Conservation (phyloP, 2,113 vertebrate genomes). For the Columba livia region DNA sequence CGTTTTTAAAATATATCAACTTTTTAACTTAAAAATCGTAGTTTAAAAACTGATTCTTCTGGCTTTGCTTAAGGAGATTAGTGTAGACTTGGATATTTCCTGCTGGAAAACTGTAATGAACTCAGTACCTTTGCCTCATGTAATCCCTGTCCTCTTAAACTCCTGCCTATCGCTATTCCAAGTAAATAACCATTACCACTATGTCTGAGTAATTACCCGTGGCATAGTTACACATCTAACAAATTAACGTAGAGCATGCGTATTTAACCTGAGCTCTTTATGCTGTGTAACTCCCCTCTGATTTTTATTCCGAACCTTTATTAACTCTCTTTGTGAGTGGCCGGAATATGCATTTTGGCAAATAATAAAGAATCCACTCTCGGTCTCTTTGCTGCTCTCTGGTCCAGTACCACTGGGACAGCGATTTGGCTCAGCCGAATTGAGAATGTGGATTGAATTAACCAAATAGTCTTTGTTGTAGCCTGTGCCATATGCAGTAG, state of each 20-base stretch:
- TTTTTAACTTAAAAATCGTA: conserved; percentile 53
- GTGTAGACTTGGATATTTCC: conserved; percentile 63
- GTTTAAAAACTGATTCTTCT: conserved; percentile 68
- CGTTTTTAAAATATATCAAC: conserved; percentile 68
- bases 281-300: conserved; percentile 48
- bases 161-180: conserved; percentile 12
- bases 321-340: conserved; percentile 57
- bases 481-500: conserved; percentile 72
- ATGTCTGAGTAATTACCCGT: conserved; percentile 38
- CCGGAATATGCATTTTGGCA: conserved; percentile 62
- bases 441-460: conserved; percentile 63
- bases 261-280: conserved; percentile 18
- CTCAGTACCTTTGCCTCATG: neutral
- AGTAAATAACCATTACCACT: conserved; percentile 26
- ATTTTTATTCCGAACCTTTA: neutral
- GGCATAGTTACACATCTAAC: conserved; percentile 52
- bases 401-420: conserved; percentile 62
- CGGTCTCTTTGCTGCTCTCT: conserved; percentile 44
- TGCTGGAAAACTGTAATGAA: conserved; percentile 57
- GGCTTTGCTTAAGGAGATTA: conserved; percentile 78
- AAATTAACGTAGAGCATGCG: conserved; percentile 72
- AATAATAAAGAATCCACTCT: conserved; percentile 34
- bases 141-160: conserved; percentile 42
- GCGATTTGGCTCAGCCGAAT: conserved; percentile 60
- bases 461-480: conserved; percentile 71